Percentiles rank a stretch among this genome's conserved stretches.
Evolutionary conservation across 2,797 vertebrate species (phyloP).

Genomic region (Limosa lapponica): DNA sequence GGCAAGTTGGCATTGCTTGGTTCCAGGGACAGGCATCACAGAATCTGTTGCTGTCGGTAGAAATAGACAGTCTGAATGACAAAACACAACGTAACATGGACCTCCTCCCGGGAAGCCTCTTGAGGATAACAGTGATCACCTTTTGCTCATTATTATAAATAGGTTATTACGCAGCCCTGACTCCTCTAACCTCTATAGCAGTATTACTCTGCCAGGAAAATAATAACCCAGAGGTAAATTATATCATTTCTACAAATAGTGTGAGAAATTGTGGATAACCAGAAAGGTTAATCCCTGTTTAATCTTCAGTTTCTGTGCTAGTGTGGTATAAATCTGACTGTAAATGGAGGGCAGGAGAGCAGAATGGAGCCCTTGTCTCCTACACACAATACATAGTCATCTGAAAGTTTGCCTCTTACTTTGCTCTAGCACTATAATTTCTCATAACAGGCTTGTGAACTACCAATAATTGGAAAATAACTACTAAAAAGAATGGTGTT

Average conservation of each 20-base stretch:
- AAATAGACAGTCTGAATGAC: not conserved
- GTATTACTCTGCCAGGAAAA: slow-evolving; percentile 15
- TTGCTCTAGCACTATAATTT: not conserved
- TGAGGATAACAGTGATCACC: not conserved
- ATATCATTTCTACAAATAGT: slow-evolving; percentile 18
- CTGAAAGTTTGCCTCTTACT: not conserved
- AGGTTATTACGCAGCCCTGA: not conserved
- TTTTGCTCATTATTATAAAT: slow-evolving; percentile 16
- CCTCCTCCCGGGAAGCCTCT: not conserved
- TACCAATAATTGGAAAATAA: not conserved
- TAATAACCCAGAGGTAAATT: slow-evolving; percentile 26
- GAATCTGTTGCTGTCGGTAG: not conserved
- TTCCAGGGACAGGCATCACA: not conserved
- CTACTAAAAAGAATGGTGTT: not conserved
- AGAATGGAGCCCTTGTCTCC: not conserved
- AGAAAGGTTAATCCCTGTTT: slow-evolving; percentile 41
- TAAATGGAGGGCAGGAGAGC: not conserved
- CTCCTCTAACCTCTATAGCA: not conserved
- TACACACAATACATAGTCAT: not conserved
- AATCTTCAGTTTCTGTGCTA: slow-evolving; percentile 2
- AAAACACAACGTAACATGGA: not conserved
- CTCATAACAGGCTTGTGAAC: not conserved
- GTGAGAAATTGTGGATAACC: slow-evolving; percentile 10
- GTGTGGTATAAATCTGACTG: not conserved
- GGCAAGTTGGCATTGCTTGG: not conserved